These are phyloP conservation scores for Didymodactylos carnosus DNA, from an alignment of 2,888 invertebrate species.

Conservation along the genomic window DNA sequence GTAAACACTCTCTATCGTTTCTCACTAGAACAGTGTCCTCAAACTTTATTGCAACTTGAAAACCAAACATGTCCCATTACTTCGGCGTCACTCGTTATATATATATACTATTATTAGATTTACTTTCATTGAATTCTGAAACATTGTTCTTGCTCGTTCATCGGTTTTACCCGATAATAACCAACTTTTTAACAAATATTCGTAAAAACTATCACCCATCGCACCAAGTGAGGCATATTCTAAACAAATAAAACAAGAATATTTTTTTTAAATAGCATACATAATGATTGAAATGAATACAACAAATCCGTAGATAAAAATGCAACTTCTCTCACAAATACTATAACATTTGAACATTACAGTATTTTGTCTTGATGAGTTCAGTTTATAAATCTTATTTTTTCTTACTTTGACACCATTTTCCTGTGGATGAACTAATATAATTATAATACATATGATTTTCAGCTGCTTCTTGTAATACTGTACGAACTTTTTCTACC, in stretches of 20 bases:
- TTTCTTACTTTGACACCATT: conserved; percentile 85
- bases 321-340: too few relatives aligned
- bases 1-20: too few relatives aligned
- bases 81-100: too few relatives aligned
- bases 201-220: conserved; percentile 92
- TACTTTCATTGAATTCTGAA: conserved; percentile 60
- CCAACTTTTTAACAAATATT: conserved; percentile 76
- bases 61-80: too few relatives aligned
- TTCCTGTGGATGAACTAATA: conserved; percentile 76
- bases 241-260: conserved; percentile 36
- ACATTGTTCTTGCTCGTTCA: conserved; percentile 65
- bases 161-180: conserved; percentile 58
- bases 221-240: conserved; percentile 90
- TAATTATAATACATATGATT: conserved; percentile 89
- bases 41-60: too few relatives aligned
- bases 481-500: conserved; percentile 61
- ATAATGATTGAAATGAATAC: neutral
- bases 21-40: too few relatives aligned
- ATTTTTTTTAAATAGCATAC: neutral
- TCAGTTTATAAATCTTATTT: too few relatives aligned
- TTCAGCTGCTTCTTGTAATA: conserved; percentile 60
- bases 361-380: too few relatives aligned
- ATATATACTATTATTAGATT: too few relatives aligned
- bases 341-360: too few relatives aligned
- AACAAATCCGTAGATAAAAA: too few relatives aligned